Evolutionary conservation across 2,113 vertebrate species (phyloP).

Genomic region (Psephotus haematonotus): DNA sequence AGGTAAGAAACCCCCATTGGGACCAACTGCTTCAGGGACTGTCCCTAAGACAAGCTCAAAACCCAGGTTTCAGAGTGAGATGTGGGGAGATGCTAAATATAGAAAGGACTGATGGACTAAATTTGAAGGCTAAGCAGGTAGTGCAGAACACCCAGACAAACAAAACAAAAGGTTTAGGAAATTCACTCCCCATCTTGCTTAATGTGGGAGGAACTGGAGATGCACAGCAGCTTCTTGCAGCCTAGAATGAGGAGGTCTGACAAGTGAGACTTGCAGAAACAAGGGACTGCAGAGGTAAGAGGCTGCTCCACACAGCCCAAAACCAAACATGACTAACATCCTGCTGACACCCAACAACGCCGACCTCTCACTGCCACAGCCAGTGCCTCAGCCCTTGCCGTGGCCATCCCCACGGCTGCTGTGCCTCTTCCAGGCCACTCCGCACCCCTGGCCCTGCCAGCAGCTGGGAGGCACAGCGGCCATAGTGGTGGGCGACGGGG

Average conservation of each 20-base stretch:
- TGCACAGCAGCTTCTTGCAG: not conserved
- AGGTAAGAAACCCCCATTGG: not conserved
- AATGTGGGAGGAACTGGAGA: not conserved
- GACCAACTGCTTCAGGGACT: not conserved
- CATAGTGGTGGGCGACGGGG: accelerated
- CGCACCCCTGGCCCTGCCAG: not conserved
- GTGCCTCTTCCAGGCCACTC: accelerated
- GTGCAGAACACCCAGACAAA: not conserved
- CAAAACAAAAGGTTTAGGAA: not conserved
- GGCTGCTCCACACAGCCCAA: not conserved
- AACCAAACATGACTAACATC: not conserved
- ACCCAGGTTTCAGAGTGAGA: not conserved
- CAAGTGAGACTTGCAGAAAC: not conserved
- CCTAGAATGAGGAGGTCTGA: accelerated
- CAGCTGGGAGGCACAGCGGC: too few relatives aligned
- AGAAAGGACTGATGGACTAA: not conserved
- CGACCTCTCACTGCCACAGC: accelerated
- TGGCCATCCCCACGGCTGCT: too few relatives aligned
- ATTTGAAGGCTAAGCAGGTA: not conserved
- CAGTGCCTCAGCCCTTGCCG: not conserved
- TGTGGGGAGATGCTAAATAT: not conserved
- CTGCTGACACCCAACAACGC: not conserved
- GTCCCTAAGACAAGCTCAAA: not conserved
- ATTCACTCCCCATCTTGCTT: not conserved
- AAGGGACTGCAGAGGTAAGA: not conserved